Evolutionary conservation across 2,113 vertebrate species (phyloP).

Genomic region (Pipra filicauda): DNA sequence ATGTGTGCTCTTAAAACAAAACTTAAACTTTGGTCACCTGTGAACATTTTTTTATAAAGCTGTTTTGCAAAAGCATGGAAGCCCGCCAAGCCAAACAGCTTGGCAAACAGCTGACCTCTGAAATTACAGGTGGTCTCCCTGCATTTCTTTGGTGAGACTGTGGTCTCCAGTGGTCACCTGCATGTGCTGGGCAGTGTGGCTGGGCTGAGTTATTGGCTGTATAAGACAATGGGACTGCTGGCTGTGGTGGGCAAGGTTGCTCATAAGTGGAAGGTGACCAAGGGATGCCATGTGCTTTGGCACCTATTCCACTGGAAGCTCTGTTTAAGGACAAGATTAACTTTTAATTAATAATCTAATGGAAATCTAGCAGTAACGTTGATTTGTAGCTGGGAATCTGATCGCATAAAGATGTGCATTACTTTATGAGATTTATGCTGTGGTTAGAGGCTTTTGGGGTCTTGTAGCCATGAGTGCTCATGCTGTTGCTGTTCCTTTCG

Average conservation of each 20-base stretch:
- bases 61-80: background rate
- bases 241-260: background rate
- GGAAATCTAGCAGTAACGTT: background rate
- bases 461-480: background rate
- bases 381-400: background rate
- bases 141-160: background rate
- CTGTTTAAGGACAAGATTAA: background rate
- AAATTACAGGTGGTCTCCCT: background rate
- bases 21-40: background rate
- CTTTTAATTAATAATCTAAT: background rate
- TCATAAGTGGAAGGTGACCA: background rate
- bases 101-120: background rate
- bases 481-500: background rate
- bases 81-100: background rate
- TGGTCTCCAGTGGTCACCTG: background rate
- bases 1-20: background rate
- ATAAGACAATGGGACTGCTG: background rate
- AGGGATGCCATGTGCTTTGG: background rate
- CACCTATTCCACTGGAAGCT: background rate
- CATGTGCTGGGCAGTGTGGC: background rate
- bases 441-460: background rate
- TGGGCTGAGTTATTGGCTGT: background rate
- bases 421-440: background rate
- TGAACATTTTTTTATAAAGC: background rate
- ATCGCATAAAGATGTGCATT: background rate